These are phyloP conservation scores for Acanthosepion pharaonis DNA, from an alignment of 2,888 invertebrate genomes.

Conservation along the genomic window DNA sequence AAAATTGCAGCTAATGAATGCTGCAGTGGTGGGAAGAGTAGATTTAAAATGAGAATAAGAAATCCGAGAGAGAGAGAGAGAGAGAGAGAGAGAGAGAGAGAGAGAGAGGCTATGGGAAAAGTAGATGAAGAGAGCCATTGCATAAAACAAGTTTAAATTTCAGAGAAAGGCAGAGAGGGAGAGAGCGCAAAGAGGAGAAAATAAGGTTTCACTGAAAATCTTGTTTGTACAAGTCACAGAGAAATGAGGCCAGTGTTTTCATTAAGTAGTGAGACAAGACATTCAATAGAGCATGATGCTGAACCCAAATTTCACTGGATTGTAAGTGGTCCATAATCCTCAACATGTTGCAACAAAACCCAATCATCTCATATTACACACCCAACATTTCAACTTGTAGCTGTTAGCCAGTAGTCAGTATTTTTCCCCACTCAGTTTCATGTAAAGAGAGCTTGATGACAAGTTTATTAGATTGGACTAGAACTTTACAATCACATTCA, in stretches of 20 bases:
- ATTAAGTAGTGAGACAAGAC: no score
- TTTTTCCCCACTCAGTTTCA: not conserved
- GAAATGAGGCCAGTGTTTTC: not conserved
- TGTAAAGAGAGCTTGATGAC: not conserved
- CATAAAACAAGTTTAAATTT: not conserved
- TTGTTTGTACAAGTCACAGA: not conserved
- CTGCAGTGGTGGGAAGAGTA: no score
- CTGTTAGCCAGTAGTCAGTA: not conserved
- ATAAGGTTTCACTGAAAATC: not conserved
- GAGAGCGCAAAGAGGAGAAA: not conserved
- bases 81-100: not conserved
- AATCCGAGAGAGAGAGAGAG: no score
- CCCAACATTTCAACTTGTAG: not conserved
- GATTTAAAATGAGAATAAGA: no score
- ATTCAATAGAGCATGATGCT: not conserved
- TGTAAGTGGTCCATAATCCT: not conserved
- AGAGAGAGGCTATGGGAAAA: not conserved
- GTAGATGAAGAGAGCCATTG: not conserved
- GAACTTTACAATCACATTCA: no score
- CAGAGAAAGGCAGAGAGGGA: not conserved
- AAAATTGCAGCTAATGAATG: no score
- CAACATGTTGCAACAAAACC: slow-evolving; percentile 21
- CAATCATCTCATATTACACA: not conserved
- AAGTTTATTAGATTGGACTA: no score
- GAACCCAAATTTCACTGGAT: not conserved